Base-by-base conservation (phyloP, 2,797 vertebrate genomes). In the Mallotus villosus region DNA sequence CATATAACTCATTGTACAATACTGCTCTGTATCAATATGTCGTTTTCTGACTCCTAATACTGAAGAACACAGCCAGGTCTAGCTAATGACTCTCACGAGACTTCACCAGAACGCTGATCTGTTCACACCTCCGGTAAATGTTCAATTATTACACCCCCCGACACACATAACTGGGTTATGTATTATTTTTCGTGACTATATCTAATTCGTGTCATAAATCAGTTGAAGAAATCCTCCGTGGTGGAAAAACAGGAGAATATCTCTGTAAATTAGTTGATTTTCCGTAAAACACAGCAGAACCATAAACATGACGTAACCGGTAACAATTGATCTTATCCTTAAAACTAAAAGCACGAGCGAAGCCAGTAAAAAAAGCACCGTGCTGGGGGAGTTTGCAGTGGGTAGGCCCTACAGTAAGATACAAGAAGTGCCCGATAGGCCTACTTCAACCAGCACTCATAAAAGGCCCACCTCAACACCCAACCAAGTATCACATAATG, bases 1-100 rank as follows among this genome's bases (percentile, higher is more conserved):
- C 81, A 62, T 88, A 89, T 89, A 90, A 0, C 83, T 85, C 51
- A 41, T 82, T 71, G 82, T 80, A 79, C 72, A 63, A 80, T 88
- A 27, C 22, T 49, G 14, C 24, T n/a, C 6, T 17, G 41, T 66
- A 46, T 87, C 88, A 57, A 53, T 71, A 76, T 14, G 25, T 67
- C 78, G 81, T 85, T 78, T 84, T 85, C 85, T 4, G 72, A 78
- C 78, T 77, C 66, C n/a, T 68, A 86, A 88, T 82, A 90, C 89
- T 89, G 87, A 88, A 81, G 83, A 82, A 80, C 74, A 82, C 70
- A 71, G 75, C 83, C 83, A 73, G 76, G 81, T 71, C 68, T 67
- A 81, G 66, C 82, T 81, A 84, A 88, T 78, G 81, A 82, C 71
- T 85, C 87, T 74, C 68, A 73, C 59, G 58, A 76, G 63, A 70